Evolutionary conservation across 2,888 invertebrate species (phyloP).

Genomic region (Drosophila mayaguana): DNA sequence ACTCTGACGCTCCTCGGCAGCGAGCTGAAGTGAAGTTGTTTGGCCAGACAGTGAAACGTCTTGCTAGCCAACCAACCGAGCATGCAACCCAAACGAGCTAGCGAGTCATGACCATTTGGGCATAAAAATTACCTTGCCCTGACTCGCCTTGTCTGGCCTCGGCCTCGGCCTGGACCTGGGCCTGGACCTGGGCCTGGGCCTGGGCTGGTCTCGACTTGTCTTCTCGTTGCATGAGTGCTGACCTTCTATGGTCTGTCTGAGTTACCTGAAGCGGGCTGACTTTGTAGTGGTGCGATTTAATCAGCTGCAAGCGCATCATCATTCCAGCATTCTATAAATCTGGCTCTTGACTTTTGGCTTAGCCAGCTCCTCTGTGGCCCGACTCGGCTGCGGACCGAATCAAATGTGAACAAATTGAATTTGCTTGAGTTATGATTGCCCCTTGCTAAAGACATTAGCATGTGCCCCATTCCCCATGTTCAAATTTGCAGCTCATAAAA

Average conservation of each 20-base stretch:
- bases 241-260: slow-evolving; percentile 58
- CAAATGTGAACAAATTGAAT: slow-evolving; percentile 62
- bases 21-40: slow-evolving; percentile 62
- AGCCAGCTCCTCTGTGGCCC: slow-evolving; percentile 33
- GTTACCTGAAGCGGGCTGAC: slow-evolving; percentile 43
- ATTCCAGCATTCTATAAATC: slow-evolving; percentile 11
- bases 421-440: slow-evolving; percentile 58
- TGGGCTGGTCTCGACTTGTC: slow-evolving; percentile 18
- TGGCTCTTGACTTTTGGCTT: slow-evolving; percentile 48
- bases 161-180: not conserved
- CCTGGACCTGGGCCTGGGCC: slow-evolving; percentile 20
- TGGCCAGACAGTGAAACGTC: slow-evolving; percentile 63
- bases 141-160: slow-evolving; percentile 19
- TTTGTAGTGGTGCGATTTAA: slow-evolving; percentile 31
- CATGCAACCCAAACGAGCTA: slow-evolving; percentile 47
- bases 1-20: slow-evolving; percentile 66
- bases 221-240: slow-evolving; percentile 34
- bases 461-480: slow-evolving; percentile 18
- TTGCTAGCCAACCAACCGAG: slow-evolving; percentile 30
- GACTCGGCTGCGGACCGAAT: slow-evolving; percentile 16
- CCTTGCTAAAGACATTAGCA: slow-evolving; percentile 53
- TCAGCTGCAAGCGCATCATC: slow-evolving; percentile 47
- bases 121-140: slow-evolving; percentile 71
- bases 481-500: slow-evolving; percentile 61
- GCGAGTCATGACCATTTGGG: slow-evolving; percentile 77